These are phyloP conservation scores for Triops longicaudatus DNA, from an alignment of 1,140 invertebrate species.

Conservation along the genomic window DNA sequence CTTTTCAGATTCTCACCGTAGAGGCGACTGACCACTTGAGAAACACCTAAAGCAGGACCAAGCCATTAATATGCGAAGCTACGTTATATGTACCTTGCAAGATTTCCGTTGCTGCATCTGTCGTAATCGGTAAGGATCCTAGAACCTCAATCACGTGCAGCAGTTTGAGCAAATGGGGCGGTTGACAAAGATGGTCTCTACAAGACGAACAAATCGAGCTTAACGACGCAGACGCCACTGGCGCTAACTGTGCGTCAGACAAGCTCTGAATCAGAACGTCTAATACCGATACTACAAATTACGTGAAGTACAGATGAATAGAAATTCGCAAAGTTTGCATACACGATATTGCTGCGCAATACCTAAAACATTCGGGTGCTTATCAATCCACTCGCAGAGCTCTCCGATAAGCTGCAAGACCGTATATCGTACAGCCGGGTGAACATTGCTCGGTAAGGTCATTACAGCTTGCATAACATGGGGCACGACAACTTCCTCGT, in stretches of 20 bases:
- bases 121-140: slow-evolving; percentile 68
- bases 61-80: slow-evolving; percentile 24
- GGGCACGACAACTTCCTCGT: slow-evolving; percentile 83
- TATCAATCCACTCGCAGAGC: slow-evolving; percentile 89
- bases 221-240: slow-evolving; percentile 64
- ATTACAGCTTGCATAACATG: slow-evolving; percentile 87
- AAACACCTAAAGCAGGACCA: slow-evolving; percentile 36
- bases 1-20: slow-evolving; percentile 24
- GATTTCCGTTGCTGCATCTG: slow-evolving; percentile 69
- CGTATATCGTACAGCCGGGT: slow-evolving; percentile 80
- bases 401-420: slow-evolving; percentile 83
- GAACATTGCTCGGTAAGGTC: slow-evolving; percentile 69
- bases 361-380: slow-evolving; percentile 68
- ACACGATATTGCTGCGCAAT: slow-evolving; percentile 33
- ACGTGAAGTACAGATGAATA: slow-evolving; percentile 21
- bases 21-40: slow-evolving; percentile 26
- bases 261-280: slow-evolving; percentile 68
- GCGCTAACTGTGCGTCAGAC: slow-evolving; percentile 61
- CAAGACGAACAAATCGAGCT: slow-evolving; percentile 59
- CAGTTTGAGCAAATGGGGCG: slow-evolving; percentile 65
- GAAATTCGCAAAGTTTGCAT: slow-evolving; percentile 24
- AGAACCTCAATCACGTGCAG: slow-evolving; percentile 67
- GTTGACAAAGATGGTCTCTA: slow-evolving; percentile 57
- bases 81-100: slow-evolving; percentile 55
- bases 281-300: slow-evolving; percentile 57